phyloP scores from a whole-genome alignment of 2,888 invertebrate genomes.

The Calliphora vomitoria region DNA sequence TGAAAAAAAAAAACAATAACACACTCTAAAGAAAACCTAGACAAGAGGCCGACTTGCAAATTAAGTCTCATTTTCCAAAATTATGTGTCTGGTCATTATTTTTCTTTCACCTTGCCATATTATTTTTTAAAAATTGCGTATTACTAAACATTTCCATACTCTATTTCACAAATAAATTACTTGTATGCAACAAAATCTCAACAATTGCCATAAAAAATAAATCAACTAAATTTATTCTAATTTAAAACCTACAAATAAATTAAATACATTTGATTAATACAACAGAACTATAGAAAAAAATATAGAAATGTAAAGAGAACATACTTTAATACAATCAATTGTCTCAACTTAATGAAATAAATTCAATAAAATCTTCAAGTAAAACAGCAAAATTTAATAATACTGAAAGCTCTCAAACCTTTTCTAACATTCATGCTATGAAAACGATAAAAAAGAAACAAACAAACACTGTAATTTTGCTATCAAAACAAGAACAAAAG shows the following conservation, averaged over 20 bases:
- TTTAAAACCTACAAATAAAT: not conserved
- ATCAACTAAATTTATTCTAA: not conserved
- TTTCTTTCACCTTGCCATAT: no score
- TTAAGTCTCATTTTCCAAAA: no score
- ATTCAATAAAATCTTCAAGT: slow-evolving; percentile 42
- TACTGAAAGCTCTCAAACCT: slow-evolving; percentile 29
- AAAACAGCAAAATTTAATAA: slow-evolving; percentile 30
- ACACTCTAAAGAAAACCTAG: no score
- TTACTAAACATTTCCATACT: no score
- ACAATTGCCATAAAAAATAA: not conserved
- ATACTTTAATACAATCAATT: slow-evolving; percentile 47
- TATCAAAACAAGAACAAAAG: not conserved
- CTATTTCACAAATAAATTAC: no score
- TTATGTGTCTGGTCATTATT: no score
- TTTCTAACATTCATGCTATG: not conserved
- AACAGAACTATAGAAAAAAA: not conserved
- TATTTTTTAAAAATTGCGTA: no score
- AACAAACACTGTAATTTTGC: slow-evolving; percentile 5
- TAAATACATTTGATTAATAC: not conserved
- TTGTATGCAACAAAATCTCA: not conserved
- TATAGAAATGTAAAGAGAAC: not conserved
- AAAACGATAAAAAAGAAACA: not conserved
- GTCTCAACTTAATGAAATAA: slow-evolving; percentile 39
- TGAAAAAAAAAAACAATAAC: no score
- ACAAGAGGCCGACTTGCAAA: no score